A percentile compares a stretch with the other conserved stretches of the same genome.
Conservation (phyloP, 2,888 invertebrate genomes). For the Clepsis dumicolana region DNA sequence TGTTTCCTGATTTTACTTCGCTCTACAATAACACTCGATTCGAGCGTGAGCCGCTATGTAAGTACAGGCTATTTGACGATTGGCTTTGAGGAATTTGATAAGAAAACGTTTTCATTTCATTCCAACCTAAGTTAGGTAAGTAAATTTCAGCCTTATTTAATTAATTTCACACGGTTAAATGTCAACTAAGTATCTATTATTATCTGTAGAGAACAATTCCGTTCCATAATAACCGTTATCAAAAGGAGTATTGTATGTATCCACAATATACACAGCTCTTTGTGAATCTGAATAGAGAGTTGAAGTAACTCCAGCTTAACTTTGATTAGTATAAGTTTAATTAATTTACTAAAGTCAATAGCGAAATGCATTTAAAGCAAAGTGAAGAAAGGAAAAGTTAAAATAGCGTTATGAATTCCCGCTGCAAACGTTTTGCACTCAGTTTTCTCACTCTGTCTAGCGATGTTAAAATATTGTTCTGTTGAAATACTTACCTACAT, state of each 20-base stretch:
- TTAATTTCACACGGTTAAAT: not conserved
- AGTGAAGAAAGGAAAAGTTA: constrained; percentile 36
- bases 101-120: constrained; percentile 6
- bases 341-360: constrained; percentile 69
- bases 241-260: constrained; percentile 17
- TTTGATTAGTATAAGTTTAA: constrained; percentile 74
- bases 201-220: not conserved
- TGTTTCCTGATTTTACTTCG: constrained; percentile 68
- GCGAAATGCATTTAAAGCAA: constrained; percentile 62
- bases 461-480: not conserved
- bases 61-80: not conserved
- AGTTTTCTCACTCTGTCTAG: not conserved
- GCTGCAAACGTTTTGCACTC: constrained; percentile 11
- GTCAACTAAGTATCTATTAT: not conserved
- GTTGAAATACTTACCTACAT: not conserved
- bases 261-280: constrained; percentile 47
- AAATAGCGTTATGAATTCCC: constrained; percentile 27
- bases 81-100: constrained; percentile 13
- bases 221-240: constrained; percentile 6
- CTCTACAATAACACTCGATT: constrained; percentile 50
- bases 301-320: constrained; percentile 65
- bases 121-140: not conserved
- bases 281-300: constrained; percentile 50
- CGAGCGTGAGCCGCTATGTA: constrained; percentile 38
- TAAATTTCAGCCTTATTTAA: not conserved